Evolutionary conservation across 2,113 vertebrate species (phyloP).

Genomic region (Chionodraco myersi): DNA sequence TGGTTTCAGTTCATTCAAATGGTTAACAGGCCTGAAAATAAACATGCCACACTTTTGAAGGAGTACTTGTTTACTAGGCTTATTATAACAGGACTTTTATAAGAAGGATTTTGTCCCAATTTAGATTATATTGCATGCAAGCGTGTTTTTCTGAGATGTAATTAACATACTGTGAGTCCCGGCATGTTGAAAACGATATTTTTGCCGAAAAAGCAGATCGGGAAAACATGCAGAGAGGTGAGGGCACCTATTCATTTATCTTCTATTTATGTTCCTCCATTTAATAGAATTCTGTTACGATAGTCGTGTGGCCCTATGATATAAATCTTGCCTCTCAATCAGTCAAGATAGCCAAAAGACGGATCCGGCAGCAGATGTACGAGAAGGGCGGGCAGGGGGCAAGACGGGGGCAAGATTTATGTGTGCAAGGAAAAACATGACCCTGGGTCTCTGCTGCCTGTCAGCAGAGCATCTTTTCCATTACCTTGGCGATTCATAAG

Average conservation of each 20-base stretch:
- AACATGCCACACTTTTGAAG: no score
- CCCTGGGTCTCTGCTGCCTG: slow-evolving; percentile 68
- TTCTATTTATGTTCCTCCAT: slow-evolving; percentile 73
- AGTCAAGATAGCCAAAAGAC: slow-evolving; percentile 70
- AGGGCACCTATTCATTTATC: slow-evolving; percentile 66
- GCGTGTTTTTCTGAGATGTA: not conserved
- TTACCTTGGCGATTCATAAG: slow-evolving; percentile 75
- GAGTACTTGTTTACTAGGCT: no score
- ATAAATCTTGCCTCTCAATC: slow-evolving; percentile 78
- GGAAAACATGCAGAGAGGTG: slow-evolving; percentile 34
- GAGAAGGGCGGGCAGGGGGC: slow-evolving; percentile 56
- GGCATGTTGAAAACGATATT: slow-evolving; percentile 28
- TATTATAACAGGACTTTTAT: no score
- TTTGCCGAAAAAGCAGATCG: slow-evolving; percentile 19
- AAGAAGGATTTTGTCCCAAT: no score
- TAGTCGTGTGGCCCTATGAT: slow-evolving; percentile 24
- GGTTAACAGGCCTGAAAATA: no score
- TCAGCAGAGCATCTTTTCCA: slow-evolving; percentile 71
- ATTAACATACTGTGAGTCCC: slow-evolving; percentile 32
- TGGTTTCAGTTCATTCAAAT: no score
- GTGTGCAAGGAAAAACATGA: slow-evolving; percentile 66
- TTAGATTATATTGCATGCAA: no score
- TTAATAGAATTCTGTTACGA: slow-evolving; percentile 77
- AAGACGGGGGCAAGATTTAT: slow-evolving; percentile 74
- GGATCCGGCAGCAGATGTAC: slow-evolving; percentile 57